Conservation (phyloP, 2,888 invertebrate species). For the Lissocephala sabroskyi region DNA sequence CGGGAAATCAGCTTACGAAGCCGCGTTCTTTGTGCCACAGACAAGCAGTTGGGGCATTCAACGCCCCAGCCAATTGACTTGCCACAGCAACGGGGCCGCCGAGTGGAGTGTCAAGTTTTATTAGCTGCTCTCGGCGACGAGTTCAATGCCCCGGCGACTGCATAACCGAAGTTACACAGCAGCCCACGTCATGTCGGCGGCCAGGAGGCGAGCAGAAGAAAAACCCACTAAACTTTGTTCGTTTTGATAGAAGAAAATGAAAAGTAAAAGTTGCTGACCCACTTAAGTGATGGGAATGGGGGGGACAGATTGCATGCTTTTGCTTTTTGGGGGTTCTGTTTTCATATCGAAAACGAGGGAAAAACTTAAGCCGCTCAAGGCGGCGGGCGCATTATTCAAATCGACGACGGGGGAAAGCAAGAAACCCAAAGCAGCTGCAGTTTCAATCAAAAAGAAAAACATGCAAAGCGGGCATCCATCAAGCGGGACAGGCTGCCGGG, state of each 20-base stretch:
- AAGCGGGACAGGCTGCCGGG: no score
- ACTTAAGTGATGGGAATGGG: conserved; percentile 15
- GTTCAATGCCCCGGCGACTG: conserved; percentile 31
- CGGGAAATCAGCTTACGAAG: conserved; percentile 17
- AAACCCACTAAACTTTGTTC: conserved; percentile 5
- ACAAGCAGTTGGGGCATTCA: neutral
- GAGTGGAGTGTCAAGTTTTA: conserved; percentile 61
- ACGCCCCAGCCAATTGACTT: conserved; percentile 22
- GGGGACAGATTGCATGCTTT: neutral
- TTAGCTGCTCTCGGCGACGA: conserved; percentile 29
- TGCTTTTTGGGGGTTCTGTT: neutral
- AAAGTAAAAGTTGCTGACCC: conserved; percentile 58
- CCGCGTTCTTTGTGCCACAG: conserved; percentile 38
- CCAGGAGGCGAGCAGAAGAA: no score
- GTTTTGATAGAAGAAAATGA: conserved; percentile 19
- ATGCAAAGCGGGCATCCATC: no score
- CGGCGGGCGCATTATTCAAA: conserved; percentile 48
- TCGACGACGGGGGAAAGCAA: no score
- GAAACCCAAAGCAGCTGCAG: conserved; percentile 29
- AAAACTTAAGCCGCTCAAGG: no score
- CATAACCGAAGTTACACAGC: neutral
- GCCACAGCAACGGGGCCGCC: conserved; percentile 6
- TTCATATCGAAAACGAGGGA: neutral
- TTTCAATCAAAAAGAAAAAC: no score
- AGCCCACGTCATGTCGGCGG: conserved; percentile 10